Percentiles rank a stretch among this genome's conserved stretches.
These are phyloP conservation scores for Onychomys torridus DNA, from an alignment of 2,797 vertebrate species.

Conservation along the genomic window DNA sequence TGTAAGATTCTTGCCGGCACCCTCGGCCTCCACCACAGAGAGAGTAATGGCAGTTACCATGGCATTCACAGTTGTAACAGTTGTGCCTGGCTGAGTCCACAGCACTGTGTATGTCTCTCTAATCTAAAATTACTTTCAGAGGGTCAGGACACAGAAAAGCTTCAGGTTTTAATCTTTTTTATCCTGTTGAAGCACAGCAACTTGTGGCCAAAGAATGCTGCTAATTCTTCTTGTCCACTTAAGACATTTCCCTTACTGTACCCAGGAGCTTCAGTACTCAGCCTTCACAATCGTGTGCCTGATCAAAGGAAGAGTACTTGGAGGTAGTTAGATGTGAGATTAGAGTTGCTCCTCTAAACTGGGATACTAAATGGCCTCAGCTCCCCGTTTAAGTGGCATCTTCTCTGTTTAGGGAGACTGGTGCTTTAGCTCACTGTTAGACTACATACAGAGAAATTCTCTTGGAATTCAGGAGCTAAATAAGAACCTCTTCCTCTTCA, in stretches of 20 bases:
- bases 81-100: neutral
- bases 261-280: neutral
- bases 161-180: neutral
- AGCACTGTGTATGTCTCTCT: neutral
- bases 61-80: neutral
- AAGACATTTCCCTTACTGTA: neutral
- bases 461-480: neutral
- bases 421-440: neutral
- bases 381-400: neutral
- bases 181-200: neutral
- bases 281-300: neutral
- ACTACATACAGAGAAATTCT: neutral
- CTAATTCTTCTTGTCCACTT: neutral
- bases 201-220: neutral
- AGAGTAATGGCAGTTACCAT: neutral
- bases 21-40: neutral
- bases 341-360: neutral
- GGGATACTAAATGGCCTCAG: neutral
- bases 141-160: neutral
- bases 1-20: neutral
- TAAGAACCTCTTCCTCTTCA: neutral
- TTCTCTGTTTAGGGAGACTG: neutral
- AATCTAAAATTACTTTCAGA: constrained; percentile 19
- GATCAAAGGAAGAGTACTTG: neutral
- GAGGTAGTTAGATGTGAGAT: neutral